A percentile compares a stretch with the other conserved stretches of the same genome.
These are phyloP conservation scores for Oreortyx pictus DNA, from an alignment of 2,797 vertebrate species.

Conservation along the genomic window DNA sequence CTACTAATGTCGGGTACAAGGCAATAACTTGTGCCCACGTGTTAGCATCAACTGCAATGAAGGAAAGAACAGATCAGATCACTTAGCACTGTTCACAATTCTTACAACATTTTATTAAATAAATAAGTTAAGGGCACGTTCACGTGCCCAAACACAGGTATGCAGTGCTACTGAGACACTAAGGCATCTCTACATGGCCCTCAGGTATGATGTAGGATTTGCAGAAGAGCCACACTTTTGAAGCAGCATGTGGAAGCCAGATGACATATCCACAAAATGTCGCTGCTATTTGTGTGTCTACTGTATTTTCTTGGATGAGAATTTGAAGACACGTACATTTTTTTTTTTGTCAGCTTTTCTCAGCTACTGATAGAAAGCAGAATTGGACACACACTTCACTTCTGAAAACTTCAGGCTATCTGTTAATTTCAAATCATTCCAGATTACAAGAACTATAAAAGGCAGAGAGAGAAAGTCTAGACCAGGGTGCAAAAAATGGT, in stretches of 20 bases:
- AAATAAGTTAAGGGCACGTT: neutral
- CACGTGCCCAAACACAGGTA: neutral
- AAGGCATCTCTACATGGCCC: fast-evolving
- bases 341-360: neutral
- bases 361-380: neutral
- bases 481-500: neutral
- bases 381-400: neutral
- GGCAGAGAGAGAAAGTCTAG: neutral
- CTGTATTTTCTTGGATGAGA: neutral
- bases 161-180: neutral
- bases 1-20: constrained; percentile 96
- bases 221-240: neutral
- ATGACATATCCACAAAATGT: neutral
- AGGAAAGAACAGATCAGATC: constrained; percentile 38
- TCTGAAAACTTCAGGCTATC: neutral
- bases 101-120: neutral
- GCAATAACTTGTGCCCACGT: constrained; percentile 98
- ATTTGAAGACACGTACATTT: neutral
- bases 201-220: neutral
- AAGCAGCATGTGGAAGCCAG: neutral
- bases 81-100: neutral
- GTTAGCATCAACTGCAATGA: constrained; percentile 91
- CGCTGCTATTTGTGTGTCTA: neutral
- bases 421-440: neutral
- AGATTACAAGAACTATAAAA: neutral